These are phyloP conservation scores for Tanytarsus gracilentus DNA, from an alignment of 2,888 invertebrate species.

Conservation along the genomic window DNA sequence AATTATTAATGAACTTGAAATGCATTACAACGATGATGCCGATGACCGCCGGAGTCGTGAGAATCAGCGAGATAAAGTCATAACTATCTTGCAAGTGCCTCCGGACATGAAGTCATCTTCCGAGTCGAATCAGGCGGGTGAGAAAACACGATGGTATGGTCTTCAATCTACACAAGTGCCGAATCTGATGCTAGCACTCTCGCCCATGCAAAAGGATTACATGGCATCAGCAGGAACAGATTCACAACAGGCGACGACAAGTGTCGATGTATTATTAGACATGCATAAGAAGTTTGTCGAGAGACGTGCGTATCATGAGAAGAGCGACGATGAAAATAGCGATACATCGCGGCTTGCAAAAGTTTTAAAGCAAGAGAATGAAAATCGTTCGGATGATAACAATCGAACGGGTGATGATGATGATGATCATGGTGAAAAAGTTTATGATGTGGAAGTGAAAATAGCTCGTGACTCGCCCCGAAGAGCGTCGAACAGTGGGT, in stretches of 20 bases:
- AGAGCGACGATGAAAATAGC: slow-evolving; percentile 33
- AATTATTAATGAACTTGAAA: slow-evolving; percentile 24
- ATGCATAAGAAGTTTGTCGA: slow-evolving; percentile 62
- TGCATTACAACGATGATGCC: slow-evolving; percentile 43
- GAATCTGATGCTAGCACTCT: slow-evolving; percentile 56
- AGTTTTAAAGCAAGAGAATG: slow-evolving; percentile 13
- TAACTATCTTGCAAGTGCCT: slow-evolving; percentile 41
- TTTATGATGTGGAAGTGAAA: not conserved
- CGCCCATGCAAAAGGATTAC: slow-evolving; percentile 59
- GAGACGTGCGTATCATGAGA: slow-evolving; percentile 51
- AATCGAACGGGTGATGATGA: slow-evolving; percentile 7
- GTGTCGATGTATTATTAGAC: slow-evolving; percentile 56
- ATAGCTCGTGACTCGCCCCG: not conserved
- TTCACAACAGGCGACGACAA: slow-evolving; percentile 34
- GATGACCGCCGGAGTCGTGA: slow-evolving; percentile 44
- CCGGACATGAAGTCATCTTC: slow-evolving; percentile 42
- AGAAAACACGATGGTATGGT: slow-evolving; percentile 46
- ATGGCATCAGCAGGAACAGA: slow-evolving; percentile 46
- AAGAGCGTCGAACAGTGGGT: not conserved
- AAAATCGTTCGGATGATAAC: slow-evolving; percentile 33
- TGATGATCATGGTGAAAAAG: not conserved
- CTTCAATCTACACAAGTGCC: slow-evolving; percentile 53
- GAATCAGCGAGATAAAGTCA: slow-evolving; percentile 39
- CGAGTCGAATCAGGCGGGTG: slow-evolving; percentile 28
- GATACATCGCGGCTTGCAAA: slow-evolving; percentile 34